phyloP scores from a whole-genome alignment of 2,888 invertebrate species.

The Enchytraeus crypticus region DNA sequence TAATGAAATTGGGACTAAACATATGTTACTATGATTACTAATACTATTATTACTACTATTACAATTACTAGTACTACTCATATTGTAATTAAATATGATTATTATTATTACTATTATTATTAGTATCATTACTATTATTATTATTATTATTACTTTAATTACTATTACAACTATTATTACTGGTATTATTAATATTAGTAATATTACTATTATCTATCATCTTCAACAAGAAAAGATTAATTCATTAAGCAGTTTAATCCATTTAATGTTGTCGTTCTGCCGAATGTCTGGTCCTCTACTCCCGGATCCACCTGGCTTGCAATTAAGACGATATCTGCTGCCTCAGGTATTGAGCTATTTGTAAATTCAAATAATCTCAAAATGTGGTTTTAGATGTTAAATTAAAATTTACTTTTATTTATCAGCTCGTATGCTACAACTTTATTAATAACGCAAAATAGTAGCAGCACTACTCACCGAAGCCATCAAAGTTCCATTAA shows the following conservation, averaged over 20 bases:
- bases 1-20: background rate
- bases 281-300: too few species aligned
- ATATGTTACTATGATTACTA: background rate
- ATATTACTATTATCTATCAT: background rate
- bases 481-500: slow-evolving; percentile 77
- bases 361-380: too few species aligned
- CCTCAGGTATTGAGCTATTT: too few species aligned
- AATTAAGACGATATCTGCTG: too few species aligned
- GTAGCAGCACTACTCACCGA: slow-evolving; percentile 58
- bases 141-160: background rate
- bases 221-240: too few species aligned
- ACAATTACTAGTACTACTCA: background rate
- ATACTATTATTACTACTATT: background rate
- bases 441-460: too few species aligned
- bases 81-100: background rate
- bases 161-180: background rate
- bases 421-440: background rate
- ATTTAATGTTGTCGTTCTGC: too few species aligned
- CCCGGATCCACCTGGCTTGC: too few species aligned
- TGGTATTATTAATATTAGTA: background rate
- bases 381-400: background rate
- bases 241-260: too few species aligned
- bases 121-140: background rate
- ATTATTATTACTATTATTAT: background rate
- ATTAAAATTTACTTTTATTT: background rate